Percentiles rank a stretch among this genome's conserved stretches.
These are phyloP conservation scores for Mobula birostris DNA, from an alignment of 2,113 vertebrate genomes.

Conservation along the genomic window DNA sequence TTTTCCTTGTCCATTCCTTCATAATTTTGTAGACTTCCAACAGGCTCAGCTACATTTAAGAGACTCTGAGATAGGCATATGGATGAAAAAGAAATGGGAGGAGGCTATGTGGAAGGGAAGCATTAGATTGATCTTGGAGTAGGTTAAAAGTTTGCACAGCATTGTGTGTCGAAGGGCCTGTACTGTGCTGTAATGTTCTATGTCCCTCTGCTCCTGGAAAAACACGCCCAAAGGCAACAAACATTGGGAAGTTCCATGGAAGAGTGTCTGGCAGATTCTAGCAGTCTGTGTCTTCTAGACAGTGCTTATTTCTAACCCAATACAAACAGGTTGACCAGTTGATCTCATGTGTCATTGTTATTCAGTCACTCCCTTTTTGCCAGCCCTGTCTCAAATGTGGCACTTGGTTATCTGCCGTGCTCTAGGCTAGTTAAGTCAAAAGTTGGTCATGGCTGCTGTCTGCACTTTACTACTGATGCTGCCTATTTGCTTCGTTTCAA, in stretches of 20 bases:
- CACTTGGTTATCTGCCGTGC: not conserved
- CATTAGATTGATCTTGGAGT: no score
- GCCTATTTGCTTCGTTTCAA: not conserved
- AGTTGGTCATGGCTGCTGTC: not conserved
- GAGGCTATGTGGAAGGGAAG: no score
- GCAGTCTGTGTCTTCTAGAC: not conserved
- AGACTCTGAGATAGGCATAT: no score
- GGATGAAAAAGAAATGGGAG: no score
- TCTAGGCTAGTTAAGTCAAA: not conserved
- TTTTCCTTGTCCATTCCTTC: no score
- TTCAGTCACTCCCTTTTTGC: not conserved
- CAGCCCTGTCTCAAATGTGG: not conserved
- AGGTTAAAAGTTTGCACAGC: no score
- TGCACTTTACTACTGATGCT: conserved; percentile 30
- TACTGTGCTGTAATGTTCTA: no score
- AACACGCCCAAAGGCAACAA: no score
- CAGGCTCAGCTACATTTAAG: no score
- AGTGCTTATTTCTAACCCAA: not conserved
- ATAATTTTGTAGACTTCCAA: no score
- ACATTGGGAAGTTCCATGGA: not conserved
- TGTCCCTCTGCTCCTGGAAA: no score
- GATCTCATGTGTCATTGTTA: not conserved
- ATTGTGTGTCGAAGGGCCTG: no score
- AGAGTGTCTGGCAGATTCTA: not conserved
- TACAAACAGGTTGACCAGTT: not conserved